phyloP scores from a whole-genome alignment of 2,888 invertebrate species.

The Synanthedon andrenaeformis region DNA sequence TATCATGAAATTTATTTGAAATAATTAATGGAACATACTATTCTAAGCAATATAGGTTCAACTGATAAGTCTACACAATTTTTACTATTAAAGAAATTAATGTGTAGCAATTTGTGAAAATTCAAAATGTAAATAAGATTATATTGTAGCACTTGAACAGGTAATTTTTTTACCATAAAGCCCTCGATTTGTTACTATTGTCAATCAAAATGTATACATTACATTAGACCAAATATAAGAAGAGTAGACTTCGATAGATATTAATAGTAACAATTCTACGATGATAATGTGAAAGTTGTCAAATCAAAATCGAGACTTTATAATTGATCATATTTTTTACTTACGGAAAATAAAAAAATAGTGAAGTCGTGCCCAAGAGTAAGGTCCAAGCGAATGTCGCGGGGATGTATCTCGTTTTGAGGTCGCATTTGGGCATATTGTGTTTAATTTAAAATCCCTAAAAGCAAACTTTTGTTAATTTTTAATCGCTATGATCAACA shows the following conservation, averaged over 20 bases:
- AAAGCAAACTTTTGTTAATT: constrained; percentile 53
- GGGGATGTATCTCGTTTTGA: constrained; percentile 96
- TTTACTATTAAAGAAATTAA: too few species aligned
- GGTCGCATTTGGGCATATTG: constrained; percentile 95
- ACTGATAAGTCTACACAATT: too few species aligned
- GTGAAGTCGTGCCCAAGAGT: constrained; percentile 90
- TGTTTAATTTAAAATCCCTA: constrained; percentile 59
- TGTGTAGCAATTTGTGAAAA: too few species aligned
- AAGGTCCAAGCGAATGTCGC: constrained; percentile 98
- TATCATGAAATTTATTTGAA: too few species aligned
- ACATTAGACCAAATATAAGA: too few species aligned
- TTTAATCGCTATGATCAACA: constrained; percentile 72
- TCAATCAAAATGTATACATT: too few species aligned
- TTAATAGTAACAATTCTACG: constrained; percentile 53
- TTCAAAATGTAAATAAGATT: too few species aligned
- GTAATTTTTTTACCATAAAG: too few species aligned
- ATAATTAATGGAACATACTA: too few species aligned
- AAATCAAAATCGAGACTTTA: constrained; percentile 52
- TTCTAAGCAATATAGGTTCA: too few species aligned
- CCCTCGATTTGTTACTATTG: too few species aligned
- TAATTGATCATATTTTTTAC: constrained; percentile 67
- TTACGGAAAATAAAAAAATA: constrained; percentile 99
- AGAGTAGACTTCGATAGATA: constrained; percentile 23
- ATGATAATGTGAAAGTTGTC: constrained; percentile 63
- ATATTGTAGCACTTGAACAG: too few species aligned